Percentiles rank a stretch among this genome's conserved stretches.
phyloP scores from a whole-genome alignment of 2,888 invertebrate genomes.

The Dynastes grantii region DNA sequence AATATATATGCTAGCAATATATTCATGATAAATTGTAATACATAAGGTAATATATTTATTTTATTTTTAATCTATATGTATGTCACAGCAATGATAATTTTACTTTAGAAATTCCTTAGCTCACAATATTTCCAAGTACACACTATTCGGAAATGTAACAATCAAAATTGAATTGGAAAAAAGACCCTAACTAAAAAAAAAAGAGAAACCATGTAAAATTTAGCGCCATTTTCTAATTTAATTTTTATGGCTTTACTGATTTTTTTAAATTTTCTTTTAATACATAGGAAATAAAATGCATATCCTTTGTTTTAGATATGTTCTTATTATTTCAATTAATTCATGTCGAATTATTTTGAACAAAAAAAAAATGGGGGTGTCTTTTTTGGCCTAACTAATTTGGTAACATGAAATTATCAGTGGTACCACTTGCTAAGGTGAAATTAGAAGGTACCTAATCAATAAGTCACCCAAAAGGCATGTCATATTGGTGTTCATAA shows the following conservation, averaged over 20 bases:
- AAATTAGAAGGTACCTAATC: too few relatives aligned
- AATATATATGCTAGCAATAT: constrained; percentile 9
- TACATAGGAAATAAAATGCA: too few relatives aligned
- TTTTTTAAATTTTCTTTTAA: too few relatives aligned
- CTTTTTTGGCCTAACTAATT: neutral
- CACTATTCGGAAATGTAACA: neutral
- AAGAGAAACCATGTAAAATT: neutral
- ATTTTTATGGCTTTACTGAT: neutral
- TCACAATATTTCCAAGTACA: neutral
- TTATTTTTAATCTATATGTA: constrained; percentile 10
- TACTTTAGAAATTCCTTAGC: constrained; percentile 11
- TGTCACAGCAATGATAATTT: constrained; percentile 27
- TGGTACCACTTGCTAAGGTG: too few relatives aligned
- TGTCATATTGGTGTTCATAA: too few relatives aligned
- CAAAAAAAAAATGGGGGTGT: too few relatives aligned
- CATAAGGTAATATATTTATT: constrained; percentile 13
- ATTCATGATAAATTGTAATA: neutral
- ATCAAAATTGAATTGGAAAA: neutral
- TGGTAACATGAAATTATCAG: neutral
- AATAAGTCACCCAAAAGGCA: too few relatives aligned
- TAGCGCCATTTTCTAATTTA: neutral
- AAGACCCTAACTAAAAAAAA: neutral
- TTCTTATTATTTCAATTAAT: too few relatives aligned
- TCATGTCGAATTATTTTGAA: too few relatives aligned
- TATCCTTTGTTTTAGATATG: too few relatives aligned